Percentiles rank a stretch among this genome's conserved stretches.
Evolutionary conservation across 2,113 vertebrate genomes (phyloP).

Genomic region (Rhabdomys dilectus): DNA sequence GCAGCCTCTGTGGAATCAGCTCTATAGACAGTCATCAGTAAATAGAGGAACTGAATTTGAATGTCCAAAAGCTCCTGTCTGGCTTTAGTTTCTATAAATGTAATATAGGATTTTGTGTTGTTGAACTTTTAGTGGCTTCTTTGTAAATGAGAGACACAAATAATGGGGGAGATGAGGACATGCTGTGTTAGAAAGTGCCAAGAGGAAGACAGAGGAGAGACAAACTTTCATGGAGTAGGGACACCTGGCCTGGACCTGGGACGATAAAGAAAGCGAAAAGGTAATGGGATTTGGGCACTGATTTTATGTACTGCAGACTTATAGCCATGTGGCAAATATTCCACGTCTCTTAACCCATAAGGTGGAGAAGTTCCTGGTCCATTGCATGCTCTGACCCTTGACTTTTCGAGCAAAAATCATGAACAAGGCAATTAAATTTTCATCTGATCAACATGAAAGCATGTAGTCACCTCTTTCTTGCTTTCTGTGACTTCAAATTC

Average conservation of each 20-base stretch:
- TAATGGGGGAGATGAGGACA: neutral
- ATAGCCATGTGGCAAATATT: neutral
- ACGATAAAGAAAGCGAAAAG: neutral
- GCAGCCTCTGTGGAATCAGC: neutral
- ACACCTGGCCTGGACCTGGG: neutral
- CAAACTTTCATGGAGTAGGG: neutral
- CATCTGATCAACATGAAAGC: neutral
- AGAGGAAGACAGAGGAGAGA: neutral
- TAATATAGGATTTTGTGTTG: neutral
- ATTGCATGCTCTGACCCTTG: neutral
- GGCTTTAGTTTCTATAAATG: neutral
- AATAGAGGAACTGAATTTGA: neutral
- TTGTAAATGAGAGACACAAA: conserved; percentile 24
- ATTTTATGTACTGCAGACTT: neutral
- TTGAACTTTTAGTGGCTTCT: neutral
- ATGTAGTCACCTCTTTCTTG: neutral
- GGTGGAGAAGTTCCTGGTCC: neutral
- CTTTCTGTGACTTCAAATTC: conserved; percentile 39
- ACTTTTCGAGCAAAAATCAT: neutral
- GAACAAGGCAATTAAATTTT: neutral
- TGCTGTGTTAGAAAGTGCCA: neutral
- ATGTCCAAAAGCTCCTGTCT: neutral
- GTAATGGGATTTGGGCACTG: neutral
- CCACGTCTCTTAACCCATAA: neutral
- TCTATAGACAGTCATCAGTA: neutral